These are phyloP conservation scores for Microplitis demolitor DNA, from an alignment of 1,140 invertebrate genomes.

Conservation along the genomic window DNA sequence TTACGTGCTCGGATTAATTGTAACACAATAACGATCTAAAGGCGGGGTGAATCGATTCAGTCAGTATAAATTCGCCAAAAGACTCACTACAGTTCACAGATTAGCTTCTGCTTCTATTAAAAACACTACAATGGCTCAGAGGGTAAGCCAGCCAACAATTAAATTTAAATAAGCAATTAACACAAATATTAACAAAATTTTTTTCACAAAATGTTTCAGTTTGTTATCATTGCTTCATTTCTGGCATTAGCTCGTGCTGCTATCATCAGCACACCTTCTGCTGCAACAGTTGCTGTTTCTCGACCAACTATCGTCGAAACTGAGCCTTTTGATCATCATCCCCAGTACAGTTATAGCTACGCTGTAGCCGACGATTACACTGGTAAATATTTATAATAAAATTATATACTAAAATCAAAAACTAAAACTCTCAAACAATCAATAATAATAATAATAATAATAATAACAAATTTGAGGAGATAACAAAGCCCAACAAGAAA, in stretches of 20 bases:
- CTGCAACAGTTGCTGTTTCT: constrained; percentile 43
- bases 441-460: not conserved
- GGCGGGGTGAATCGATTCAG: constrained; percentile 29
- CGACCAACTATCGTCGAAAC: constrained; percentile 50
- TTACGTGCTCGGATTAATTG: constrained; percentile 10
- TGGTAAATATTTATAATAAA: constrained; percentile 11
- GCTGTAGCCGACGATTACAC: constrained; percentile 67
- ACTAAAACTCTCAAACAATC: not conserved
- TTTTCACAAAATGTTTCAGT: constrained; percentile 29
- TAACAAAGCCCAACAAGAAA: constrained; percentile 59
- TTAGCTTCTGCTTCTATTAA: constrained; percentile 11
- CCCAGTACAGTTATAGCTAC: constrained; percentile 75
- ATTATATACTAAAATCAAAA: not conserved
- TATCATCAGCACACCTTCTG: constrained; percentile 39
- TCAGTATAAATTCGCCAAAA: constrained; percentile 44
- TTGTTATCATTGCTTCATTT: constrained; percentile 39
- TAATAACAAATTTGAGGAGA: constrained; percentile 47
- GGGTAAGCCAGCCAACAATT: constrained; percentile 33
- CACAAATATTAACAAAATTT: too few relatives aligned
- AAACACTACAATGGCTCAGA: constrained; percentile 38
- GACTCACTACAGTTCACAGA: constrained; percentile 16
- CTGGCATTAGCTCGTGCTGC: constrained; percentile 45
- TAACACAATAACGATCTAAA: constrained; percentile 10
- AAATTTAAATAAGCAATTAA: too few relatives aligned
- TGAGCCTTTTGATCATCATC: constrained; percentile 72